Evolutionary conservation across 2,888 invertebrate genomes (phyloP), one percentile per base, ranked within the genome.

Genomic region (Girardia tigrina): DNA sequence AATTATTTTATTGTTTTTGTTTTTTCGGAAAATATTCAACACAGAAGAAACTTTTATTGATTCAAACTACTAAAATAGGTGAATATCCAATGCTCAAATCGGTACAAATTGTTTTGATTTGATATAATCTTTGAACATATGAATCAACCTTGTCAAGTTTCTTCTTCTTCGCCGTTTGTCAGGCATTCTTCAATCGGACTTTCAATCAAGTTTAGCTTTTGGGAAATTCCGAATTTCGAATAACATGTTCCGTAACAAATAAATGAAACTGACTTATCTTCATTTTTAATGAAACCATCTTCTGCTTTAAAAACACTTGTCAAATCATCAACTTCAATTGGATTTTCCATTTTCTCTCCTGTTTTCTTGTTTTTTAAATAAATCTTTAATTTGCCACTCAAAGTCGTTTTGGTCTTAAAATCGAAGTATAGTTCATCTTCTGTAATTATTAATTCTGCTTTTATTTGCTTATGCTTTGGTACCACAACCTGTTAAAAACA

Each of bases 401-500:
- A 16, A 2, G 56, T 56, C 23, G 56, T 56, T 56, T 56, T 56
- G 56, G 23, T 56, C 23, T 56, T 56, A 16, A 56, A 56, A 56
- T 56, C 56, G 23, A 56, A 56, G 23, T 16, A 56, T 56, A 56
- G 56, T n/a, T 56, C 56, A 4, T 56, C 56, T n/a, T 56, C 56
- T 6, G n/a, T 16, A 56, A 56, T 56, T 20, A 56, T 56, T n/a
- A 56, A 56, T n/a, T 56, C 56, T 20, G 56, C 56, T n/a, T 56
- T 56, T 56, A 56, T 16, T n/a, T 12, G n/a, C 23, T 56, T 56
- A 16, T 23, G 20, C n/a, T n/a, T n/a, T 12, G 6, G 4, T 56
- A 56, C 56, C n/a, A 56, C n/a, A n/a, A 56, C 56, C 56, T 56
- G n/a, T 36, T 36, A 36, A 36, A n/a, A n/a, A n/a, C n/a, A n/a